Base-by-base conservation (phyloP, 1,140 invertebrate genomes). In the Pachyrhynchus sulphureomaculatus region DNA sequence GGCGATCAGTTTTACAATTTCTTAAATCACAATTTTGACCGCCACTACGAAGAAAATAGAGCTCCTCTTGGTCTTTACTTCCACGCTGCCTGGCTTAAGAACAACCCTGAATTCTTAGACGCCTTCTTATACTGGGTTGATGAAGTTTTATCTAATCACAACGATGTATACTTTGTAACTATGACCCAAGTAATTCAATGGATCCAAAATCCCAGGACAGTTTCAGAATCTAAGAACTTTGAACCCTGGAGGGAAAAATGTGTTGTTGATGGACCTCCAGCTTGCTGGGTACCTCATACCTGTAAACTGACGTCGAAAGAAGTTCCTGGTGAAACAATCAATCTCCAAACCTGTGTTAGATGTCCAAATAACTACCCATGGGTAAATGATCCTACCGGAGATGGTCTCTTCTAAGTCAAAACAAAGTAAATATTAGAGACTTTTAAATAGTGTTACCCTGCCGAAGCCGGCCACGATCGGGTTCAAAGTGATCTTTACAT, bases 121-220 rank as follows among this genome's bases (percentile, higher is more conserved):
- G 90, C 92, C 55, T 93, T 98, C 84, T 82, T 95, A 6, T 93
- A 91, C 75, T 97, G 94, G 92, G 89, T 98, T 65, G 94, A 97
- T 73, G 94, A 97, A 80, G 86, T 95, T 41, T 78, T 95, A 24
- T 80, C 86, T 57, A 89, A 88, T 54, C 88, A 93, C 79, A 92
- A 93, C 58, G 95, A 98, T 74, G 94, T 96, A 4, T 97, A 95
- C 79, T 96, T 98, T 73, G 92, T 96, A 0, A 97, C 94, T n/a
- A 96, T 95, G 90, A 96, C 93, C 1, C 93, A 95, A 78, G 93
- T 96, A 0, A 94, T 97, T 67, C 93, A 96, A 74, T 97, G 95
- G 94, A 95, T 97, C 75, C 93, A 95, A 73, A 95, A 94, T 72
- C 93, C 94, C 8, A 83, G 89, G 34, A 92, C 91, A 2, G 75